Conservation (phyloP, 2,113 vertebrate genomes). For the Poeciliopsis retropinna region DNA sequence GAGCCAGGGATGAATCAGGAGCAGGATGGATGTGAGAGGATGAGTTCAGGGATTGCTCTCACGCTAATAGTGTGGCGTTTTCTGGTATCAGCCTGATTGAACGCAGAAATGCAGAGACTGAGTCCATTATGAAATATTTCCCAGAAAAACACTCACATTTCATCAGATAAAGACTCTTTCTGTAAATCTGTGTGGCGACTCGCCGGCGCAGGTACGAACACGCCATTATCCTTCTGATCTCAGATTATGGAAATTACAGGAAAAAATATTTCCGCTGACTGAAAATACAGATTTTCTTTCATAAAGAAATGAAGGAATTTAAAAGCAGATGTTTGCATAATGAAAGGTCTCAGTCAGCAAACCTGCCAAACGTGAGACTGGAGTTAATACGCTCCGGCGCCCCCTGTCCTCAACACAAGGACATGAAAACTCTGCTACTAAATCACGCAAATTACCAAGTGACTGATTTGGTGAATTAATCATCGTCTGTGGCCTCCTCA, state of each 20-base stretch:
- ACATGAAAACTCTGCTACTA: slow-evolving; percentile 10
- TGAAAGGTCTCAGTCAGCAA: slow-evolving; percentile 43
- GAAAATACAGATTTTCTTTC: neutral
- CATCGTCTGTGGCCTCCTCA: neutral
- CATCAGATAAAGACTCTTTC: slow-evolving; percentile 9
- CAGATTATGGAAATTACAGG: neutral
- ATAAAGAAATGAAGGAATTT: neutral
- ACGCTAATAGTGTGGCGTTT: slow-evolving; percentile 35
- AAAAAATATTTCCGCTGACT: neutral
- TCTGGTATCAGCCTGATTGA: slow-evolving; percentile 34
- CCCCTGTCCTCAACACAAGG: slow-evolving; percentile 12
- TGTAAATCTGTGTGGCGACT: neutral
- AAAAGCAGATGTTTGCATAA: neutral
- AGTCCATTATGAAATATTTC: slow-evolving; percentile 46
- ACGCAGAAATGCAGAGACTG: slow-evolving; percentile 16
- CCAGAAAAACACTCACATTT: slow-evolving; percentile 21
- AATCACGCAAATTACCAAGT: slow-evolving; percentile 9
- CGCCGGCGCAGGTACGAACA: neutral
- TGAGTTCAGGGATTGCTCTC: slow-evolving; percentile 28
- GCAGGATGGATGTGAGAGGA: neutral
- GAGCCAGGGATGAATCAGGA: neutral
- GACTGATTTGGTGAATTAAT: slow-evolving; percentile 25
- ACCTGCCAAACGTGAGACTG: slow-evolving; percentile 47
- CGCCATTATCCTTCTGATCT: neutral
- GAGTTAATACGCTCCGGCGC: slow-evolving; percentile 46